Base-by-base conservation (phyloP, 2,797 vertebrate species). In the Falco naumanni region DNA sequence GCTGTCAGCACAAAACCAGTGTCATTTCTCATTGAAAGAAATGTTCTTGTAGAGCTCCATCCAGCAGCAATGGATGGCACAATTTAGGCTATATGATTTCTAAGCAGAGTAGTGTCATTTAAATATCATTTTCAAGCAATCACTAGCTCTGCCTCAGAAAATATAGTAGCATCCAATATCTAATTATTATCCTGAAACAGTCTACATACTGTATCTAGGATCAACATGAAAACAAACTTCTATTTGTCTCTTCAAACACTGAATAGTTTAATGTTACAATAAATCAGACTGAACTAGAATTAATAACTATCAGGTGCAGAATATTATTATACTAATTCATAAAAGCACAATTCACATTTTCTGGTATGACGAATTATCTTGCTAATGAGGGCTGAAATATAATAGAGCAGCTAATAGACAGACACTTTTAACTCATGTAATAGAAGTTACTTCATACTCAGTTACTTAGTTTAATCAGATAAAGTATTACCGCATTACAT, bases 231-330 rank as follows among this genome's bases (percentile, higher is more conserved):
- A 97, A 97, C 51, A 17, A 96, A 94, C 83, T 96, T 97, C 74
- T 91, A 69, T 97, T 97, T 97, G 78, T 95, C 93, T 98, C 65
- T 95, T 97, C 90, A 97, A 96, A 97, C 12, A 75, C 2, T 77
- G 60, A 94, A 88, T 56, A 64, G 50, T 85, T 96, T 91, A 94
- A 95, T 95, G 72, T 83, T 95, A 96, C 86, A 88, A 97, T 96
- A 97, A 95, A 96, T 95, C 94, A 97, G 91, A 95, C 18, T 72
- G 63, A 91, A 94, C 76, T 68, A 57, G 95, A 98, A 98, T 97
- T 96, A 98, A 98, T 97, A 98, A 97, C 95, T 93, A 96, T 97
- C 96, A 97, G 97, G 97, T 97, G 92, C 83, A 95, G 84, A 83
- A 53, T 96, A 94, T 97, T 95, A 97, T 96, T 96, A 95, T n/a